These are phyloP conservation scores for Zaprionus bogoriensis DNA, from an alignment of 2,888 invertebrate species.

Conservation along the genomic window DNA sequence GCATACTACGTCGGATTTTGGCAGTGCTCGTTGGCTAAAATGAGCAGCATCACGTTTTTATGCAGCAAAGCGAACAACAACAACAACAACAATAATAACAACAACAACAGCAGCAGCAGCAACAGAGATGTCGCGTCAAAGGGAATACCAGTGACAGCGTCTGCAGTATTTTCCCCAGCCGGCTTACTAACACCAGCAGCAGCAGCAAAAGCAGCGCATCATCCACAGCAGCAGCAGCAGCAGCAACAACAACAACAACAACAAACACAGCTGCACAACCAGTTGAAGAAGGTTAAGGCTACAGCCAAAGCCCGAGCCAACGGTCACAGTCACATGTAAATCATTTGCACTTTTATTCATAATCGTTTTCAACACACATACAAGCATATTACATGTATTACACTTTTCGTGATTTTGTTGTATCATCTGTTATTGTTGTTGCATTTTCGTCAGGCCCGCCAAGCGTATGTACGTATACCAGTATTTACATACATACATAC, in stretches of 20 bases:
- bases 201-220: conserved; percentile 27
- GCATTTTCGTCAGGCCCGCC: conserved; percentile 1
- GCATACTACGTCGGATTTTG: conserved; percentile 24
- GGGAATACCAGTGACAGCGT: conserved; percentile 27
- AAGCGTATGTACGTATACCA: not conserved
- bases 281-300: conserved; percentile 65
- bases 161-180: conserved; percentile 38
- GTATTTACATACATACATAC: conserved; percentile 1
- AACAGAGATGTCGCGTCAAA: conserved; percentile 35
- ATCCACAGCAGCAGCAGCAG: conserved; percentile 16
- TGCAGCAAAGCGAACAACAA: conserved; percentile 58
- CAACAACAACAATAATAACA: conserved; percentile 27
- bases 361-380: conserved; percentile 30
- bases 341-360: conserved; percentile 62
- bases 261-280: conserved; percentile 34
- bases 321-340: conserved; percentile 69
- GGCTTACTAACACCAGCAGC: conserved; percentile 39
- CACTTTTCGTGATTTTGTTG: conserved; percentile 14
- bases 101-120: conserved; percentile 16
- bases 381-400: not conserved
- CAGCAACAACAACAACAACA: conserved; percentile 26
- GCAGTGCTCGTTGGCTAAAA: conserved; percentile 40
- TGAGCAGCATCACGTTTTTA: conserved; percentile 77
- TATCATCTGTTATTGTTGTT: conserved; percentile 23
- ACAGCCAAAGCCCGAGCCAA: conserved; percentile 56